These are phyloP conservation scores for Dorcus parallelipipedus DNA, from an alignment of 2,888 invertebrate genomes.

Conservation along the genomic window DNA sequence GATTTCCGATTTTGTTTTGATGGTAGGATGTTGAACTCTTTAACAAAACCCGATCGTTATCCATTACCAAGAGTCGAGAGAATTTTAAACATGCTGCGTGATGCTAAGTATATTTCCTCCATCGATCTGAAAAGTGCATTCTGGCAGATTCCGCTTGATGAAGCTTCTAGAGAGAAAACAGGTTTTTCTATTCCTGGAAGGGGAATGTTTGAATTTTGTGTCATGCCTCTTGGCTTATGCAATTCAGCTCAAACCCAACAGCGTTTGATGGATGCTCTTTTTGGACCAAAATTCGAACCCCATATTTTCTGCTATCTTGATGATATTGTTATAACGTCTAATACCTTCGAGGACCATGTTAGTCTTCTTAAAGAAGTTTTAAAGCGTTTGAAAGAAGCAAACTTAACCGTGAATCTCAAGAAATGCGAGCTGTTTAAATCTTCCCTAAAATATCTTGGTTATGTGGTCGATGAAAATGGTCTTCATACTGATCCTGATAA, in stretches of 20 bases:
- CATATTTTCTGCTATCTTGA: constrained; percentile 25
- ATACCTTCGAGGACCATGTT: constrained; percentile 17
- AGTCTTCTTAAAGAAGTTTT: constrained; percentile 22
- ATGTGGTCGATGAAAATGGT: constrained; percentile 26
- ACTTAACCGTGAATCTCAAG: constrained; percentile 27
- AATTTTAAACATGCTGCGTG: constrained; percentile 25
- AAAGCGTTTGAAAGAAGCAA: constrained; percentile 18
- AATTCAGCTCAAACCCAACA: constrained; percentile 26
- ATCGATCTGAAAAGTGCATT: constrained; percentile 27
- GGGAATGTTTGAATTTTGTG: constrained; percentile 28
- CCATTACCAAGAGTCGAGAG: constrained; percentile 27
- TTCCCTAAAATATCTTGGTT: constrained; percentile 29
- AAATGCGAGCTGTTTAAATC: constrained; percentile 29
- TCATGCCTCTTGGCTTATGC: constrained; percentile 24
- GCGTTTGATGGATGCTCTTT: constrained; percentile 20
- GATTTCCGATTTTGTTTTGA: constrained; percentile 29
- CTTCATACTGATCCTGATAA: constrained; percentile 31
- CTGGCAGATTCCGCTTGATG: constrained; percentile 30
- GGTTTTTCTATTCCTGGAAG: constrained; percentile 33
- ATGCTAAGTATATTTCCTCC: constrained; percentile 25
- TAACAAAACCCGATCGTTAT: constrained; percentile 28
- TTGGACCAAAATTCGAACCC: constrained; percentile 12
- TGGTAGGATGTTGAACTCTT: constrained; percentile 27
- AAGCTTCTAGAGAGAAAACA: constrained; percentile 25
- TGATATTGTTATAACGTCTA: constrained; percentile 27